phyloP scores from a whole-genome alignment of 1,140 invertebrate genomes.

The Sycophila sp. region DNA sequence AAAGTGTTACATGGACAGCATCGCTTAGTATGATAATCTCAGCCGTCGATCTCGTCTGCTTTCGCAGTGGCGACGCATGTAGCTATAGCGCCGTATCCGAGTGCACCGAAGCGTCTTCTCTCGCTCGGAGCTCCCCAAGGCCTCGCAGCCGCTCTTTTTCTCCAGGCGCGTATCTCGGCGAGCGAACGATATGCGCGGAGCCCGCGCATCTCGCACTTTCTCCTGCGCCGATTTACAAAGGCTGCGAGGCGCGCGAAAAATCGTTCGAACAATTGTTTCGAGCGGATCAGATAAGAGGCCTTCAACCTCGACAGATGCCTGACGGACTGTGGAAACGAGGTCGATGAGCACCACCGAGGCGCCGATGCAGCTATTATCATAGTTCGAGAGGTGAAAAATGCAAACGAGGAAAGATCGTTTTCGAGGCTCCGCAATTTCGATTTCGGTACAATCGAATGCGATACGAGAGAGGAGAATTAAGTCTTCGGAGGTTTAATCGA shows the following conservation, averaged over 20 bases:
- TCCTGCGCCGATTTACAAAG: not conserved
- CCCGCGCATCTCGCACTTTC: slow-evolving; percentile 2
- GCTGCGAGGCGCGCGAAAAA: not conserved
- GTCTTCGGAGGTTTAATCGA: no score
- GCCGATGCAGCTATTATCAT: not conserved
- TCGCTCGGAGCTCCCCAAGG: slow-evolving; percentile 14
- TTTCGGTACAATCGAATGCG: no score
- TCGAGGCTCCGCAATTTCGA: no score
- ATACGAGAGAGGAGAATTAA: no score
- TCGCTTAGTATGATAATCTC: slow-evolving; percentile 55
- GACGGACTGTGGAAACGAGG: slow-evolving; percentile 4
- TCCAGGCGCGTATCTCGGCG: not conserved
- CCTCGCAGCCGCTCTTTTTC: slow-evolving; percentile 35
- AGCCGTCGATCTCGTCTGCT: slow-evolving; percentile 49
- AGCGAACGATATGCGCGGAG: not conserved
- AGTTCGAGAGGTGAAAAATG: not conserved
- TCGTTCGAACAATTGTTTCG: not conserved
- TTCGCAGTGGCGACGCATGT: not conserved
- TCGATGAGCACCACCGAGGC: no score
- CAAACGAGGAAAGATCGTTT: not conserved
- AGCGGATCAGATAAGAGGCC: not conserved
- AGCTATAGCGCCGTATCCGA: slow-evolving; percentile 1
- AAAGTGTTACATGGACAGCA: slow-evolving; percentile 56
- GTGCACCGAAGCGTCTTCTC: slow-evolving; percentile 16
- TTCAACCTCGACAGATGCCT: not conserved